Evolutionary conservation across 2,888 invertebrate genomes (phyloP).

Genomic region (Autographa gamma): DNA sequence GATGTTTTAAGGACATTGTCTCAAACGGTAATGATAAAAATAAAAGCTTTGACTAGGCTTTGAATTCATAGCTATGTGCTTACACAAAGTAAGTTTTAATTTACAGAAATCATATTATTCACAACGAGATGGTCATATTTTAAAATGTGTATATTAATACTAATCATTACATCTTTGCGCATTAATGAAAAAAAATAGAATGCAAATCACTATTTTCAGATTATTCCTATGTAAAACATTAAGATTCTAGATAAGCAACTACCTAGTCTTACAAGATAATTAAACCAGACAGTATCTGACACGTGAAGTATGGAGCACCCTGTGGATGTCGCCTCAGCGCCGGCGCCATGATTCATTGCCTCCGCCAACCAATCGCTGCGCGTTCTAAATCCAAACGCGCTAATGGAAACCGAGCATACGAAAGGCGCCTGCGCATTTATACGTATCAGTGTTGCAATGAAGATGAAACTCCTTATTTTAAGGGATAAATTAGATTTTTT

Average conservation of each 20-base stretch:
- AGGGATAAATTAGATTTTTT: constrained; percentile 12
- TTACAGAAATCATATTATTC: too few species aligned
- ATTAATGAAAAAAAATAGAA: too few species aligned
- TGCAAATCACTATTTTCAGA: too few species aligned
- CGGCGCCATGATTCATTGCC: constrained; percentile 83
- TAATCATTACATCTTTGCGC: neutral
- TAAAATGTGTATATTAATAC: neutral
- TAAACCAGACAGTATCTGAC: constrained; percentile 24
- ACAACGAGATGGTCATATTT: neutral
- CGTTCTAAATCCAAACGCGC: constrained; percentile 85
- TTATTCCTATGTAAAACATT: constrained; percentile 1
- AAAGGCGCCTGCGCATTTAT: constrained; percentile 80
- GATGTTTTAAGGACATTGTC: too few species aligned
- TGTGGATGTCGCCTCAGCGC: constrained; percentile 49
- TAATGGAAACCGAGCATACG: constrained; percentile 84
- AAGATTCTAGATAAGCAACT: neutral
- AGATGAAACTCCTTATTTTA: constrained; percentile 15
- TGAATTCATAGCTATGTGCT: too few species aligned
- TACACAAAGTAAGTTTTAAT: too few species aligned
- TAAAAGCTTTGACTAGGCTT: too few species aligned
- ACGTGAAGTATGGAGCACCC: constrained; percentile 50
- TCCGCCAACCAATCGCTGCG: constrained; percentile 73
- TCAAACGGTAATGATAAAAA: too few species aligned
- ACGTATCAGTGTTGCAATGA: constrained; percentile 69
- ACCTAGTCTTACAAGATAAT: neutral